Evolutionary conservation across 2,113 vertebrate species (phyloP).

Genomic region (Semnornis frantzii): DNA sequence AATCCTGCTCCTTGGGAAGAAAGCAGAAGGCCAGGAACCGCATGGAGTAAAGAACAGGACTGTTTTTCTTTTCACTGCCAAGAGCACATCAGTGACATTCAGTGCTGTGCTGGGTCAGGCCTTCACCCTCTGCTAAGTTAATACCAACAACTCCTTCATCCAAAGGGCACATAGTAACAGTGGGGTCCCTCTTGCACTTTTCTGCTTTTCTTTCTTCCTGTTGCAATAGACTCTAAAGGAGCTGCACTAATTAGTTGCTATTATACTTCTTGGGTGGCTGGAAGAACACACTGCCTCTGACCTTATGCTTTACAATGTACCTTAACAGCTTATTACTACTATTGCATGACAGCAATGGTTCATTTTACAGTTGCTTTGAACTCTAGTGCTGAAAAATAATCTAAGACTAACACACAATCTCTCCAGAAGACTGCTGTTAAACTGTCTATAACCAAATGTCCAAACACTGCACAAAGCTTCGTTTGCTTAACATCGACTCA

Average conservation of each 20-base stretch:
- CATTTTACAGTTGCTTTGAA: slow-evolving; percentile 62
- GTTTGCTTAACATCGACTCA: slow-evolving; percentile 53
- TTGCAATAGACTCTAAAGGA: slow-evolving; percentile 21
- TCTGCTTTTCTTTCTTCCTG: background rate
- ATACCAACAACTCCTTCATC: slow-evolving; percentile 30
- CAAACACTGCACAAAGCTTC: slow-evolving; percentile 57
- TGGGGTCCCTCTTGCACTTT: background rate
- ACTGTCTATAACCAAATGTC: slow-evolving; percentile 66
- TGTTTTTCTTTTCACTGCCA: slow-evolving; percentile 36
- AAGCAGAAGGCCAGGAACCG: slow-evolving; percentile 2
- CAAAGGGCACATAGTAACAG: slow-evolving; percentile 33
- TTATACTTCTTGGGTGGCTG: slow-evolving; percentile 45
- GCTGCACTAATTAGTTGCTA: slow-evolving; percentile 43
- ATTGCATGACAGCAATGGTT: slow-evolving; percentile 27
- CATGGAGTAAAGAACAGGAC: background rate
- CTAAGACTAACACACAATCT: slow-evolving; percentile 34
- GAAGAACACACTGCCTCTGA: slow-evolving; percentile 48
- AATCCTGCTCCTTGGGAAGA: slow-evolving; percentile 24
- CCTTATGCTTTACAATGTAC: slow-evolving; percentile 48
- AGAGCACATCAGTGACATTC: background rate
- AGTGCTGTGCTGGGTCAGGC: slow-evolving; percentile 37
- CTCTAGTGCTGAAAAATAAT: slow-evolving; percentile 51
- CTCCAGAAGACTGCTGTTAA: slow-evolving; percentile 66
- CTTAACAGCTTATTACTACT: slow-evolving; percentile 60
- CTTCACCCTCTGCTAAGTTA: slow-evolving; percentile 32